Evolutionary conservation across 2,888 invertebrate species (phyloP).

Genomic region (Hypolimnas misippus): DNA sequence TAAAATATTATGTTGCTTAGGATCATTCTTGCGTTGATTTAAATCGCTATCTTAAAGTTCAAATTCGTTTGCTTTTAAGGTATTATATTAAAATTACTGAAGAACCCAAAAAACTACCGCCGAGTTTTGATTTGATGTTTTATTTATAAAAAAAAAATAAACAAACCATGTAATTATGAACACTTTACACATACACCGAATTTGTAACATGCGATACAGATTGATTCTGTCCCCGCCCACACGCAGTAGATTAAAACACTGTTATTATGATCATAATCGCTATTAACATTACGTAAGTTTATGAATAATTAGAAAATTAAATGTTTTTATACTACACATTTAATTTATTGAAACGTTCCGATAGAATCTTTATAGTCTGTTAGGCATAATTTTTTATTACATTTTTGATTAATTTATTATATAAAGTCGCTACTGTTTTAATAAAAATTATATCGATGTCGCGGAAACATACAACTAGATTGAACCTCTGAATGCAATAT

Average conservation of each 20-base stretch:
- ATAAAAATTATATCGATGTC: too few relatives aligned
- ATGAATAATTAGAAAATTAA: constrained; percentile 3
- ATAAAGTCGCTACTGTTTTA: too few relatives aligned
- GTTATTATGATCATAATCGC: constrained; percentile 17
- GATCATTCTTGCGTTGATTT: too few relatives aligned
- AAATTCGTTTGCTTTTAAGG: too few relatives aligned
- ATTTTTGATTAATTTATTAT: too few relatives aligned
- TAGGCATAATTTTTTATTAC: too few relatives aligned
- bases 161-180: constrained; percentile 20
- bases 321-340: background rate
- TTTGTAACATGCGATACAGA: constrained; percentile 19
- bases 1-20: too few relatives aligned
- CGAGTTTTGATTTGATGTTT: background rate
- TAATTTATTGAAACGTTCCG: background rate
- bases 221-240: constrained; percentile 22
- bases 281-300: background rate
- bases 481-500: too few relatives aligned
- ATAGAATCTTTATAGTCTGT: background rate
- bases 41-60: too few relatives aligned
- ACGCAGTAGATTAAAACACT: constrained; percentile 8
- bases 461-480: too few relatives aligned
- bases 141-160: constrained; percentile 11
- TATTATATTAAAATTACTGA: background rate
- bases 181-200: constrained; percentile 18
- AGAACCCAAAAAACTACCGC: background rate